Base-by-base conservation (phyloP, 2,888 invertebrate genomes). In the Barypeithes pellucidus region DNA sequence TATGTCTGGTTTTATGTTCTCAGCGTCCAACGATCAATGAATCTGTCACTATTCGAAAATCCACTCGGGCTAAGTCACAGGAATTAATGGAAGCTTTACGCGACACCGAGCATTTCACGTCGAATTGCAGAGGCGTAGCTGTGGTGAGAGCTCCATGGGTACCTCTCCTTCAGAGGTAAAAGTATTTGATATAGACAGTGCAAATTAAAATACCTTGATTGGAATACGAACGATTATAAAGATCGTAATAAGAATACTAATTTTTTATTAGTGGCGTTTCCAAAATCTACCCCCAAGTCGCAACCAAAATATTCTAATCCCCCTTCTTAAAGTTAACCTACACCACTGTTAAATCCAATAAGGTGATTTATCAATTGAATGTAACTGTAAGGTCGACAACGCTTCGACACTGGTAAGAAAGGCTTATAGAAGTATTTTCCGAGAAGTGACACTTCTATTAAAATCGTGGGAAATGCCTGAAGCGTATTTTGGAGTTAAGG, bases 61-160 rank as follows among this genome's bases (percentile, higher is more conserved):
- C 20, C 61, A 52, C 60, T 54, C 20, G 7, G 24, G 52, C 52
- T 72, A 67, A 67, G 54, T 57, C 72, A 45, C 14, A 24, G 59
- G 67, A 72, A 72, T 63, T 67, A 72, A 72, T 72, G 72, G 67
- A 68, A 73, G n/a, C n/a, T n/a, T n/a, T 67, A 73, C 54, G 67
- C 63, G 67, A 73, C 63, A 73, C 52, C 61, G 67, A 72, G 52
- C 63, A 62, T 67, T 63, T 59, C 63, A 73, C 63, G 62, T 73
- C 62, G 54, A 60, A 3, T n/a, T 1, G 39, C 29, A 29, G 7
- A 29, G 29, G 29, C 29, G 29, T 29, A 29, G 29, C 3, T 4
- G 7, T 9, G 9, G 9, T n/a, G n/a, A n/a, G n/a, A n/a, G n/a
- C n/a, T n/a, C n/a, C n/a, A n/a, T n/a, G n/a, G n/a, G n/a, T n/a